These are phyloP conservation scores for Felis chaus DNA, from an alignment of 2,113 vertebrate genomes.

Conservation along the genomic window DNA sequence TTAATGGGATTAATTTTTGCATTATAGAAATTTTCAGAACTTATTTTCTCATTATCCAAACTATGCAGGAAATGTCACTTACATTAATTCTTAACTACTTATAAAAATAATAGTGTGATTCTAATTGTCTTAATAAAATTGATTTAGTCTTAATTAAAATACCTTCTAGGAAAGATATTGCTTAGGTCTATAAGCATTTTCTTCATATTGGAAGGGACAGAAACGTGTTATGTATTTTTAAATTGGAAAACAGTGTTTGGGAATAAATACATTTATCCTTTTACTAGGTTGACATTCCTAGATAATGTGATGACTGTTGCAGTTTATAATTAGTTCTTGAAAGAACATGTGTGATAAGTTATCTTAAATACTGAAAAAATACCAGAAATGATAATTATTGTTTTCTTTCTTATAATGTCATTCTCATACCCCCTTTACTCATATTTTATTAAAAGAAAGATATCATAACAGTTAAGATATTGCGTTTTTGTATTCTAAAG, in stretches of 20 bases:
- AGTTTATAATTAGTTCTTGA: conserved; percentile 19
- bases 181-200: conserved; percentile 26
- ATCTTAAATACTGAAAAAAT: not conserved
- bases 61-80: not conserved
- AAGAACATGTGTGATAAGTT: not conserved
- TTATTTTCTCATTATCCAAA: conserved; percentile 52
- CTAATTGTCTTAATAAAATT: conserved; percentile 37
- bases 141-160: conserved; percentile 50
- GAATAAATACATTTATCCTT: conserved; percentile 25
- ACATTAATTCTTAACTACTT: conserved; percentile 46
- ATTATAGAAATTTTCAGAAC: not conserved
- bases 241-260: not conserved
- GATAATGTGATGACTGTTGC: not conserved
- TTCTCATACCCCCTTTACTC: not conserved
- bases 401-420: conserved; percentile 35
- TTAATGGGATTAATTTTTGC: not conserved
- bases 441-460: conserved; percentile 2
- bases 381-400: not conserved
- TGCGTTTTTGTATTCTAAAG: not conserved
- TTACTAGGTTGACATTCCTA: not conserved
- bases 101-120: not conserved
- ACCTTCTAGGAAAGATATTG: not conserved
- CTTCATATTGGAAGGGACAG: not conserved
- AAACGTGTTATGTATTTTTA: conserved; percentile 4
- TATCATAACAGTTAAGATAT: not conserved